Base-by-base conservation (phyloP, 2,113 vertebrate species). In the Kryptolebias marmoratus region DNA sequence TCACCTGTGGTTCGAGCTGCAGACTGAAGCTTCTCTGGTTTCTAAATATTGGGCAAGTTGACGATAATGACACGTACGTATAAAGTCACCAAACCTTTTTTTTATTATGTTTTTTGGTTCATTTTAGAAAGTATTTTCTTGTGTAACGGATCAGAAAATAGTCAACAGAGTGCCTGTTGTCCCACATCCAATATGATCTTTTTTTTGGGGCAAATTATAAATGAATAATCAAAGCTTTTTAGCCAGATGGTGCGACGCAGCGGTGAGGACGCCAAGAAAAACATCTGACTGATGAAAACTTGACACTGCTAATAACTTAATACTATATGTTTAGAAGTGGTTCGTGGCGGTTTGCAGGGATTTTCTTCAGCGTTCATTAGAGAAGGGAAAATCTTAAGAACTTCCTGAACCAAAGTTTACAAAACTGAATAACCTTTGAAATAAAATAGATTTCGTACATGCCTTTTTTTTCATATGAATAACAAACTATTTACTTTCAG, bases 31-130 rank as follows among this genome's bases (percentile, higher is more conserved):
- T 36, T 58, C 36, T 42, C 18, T 42, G n/a, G 4, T 60, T 60
- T 60, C 22, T 59, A 59, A 59, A 59, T 59, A 16, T 59, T 59
- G 11, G 32, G 8, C 16, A 59, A 59, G 11, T 36, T 39, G 57
- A 39, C 16, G 0, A 32, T 32, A 58, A 18, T 11, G 28, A 15
- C 14, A 36, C 22, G 22, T 22, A 22, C 22, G 22, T 22, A 22
- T 22, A 22, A 22, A 22, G 22, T 22, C 22, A 22, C 22, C 22
- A 22, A 22, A 22, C 22, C 22, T 22, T 22, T 22, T 22, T 22
- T 22, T 22, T 22, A 22, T 22, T 22, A 36, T 4, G 53, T 55
- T 14, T 28, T 12, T 14, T 28, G 27, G 4, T 28, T 30, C 30
- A 31, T 28, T 31, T 22, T 28, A 30, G 2, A 30, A 3, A 30